Conservation (phyloP, 2,888 invertebrate genomes). For the Latrodectus elegans region DNA sequence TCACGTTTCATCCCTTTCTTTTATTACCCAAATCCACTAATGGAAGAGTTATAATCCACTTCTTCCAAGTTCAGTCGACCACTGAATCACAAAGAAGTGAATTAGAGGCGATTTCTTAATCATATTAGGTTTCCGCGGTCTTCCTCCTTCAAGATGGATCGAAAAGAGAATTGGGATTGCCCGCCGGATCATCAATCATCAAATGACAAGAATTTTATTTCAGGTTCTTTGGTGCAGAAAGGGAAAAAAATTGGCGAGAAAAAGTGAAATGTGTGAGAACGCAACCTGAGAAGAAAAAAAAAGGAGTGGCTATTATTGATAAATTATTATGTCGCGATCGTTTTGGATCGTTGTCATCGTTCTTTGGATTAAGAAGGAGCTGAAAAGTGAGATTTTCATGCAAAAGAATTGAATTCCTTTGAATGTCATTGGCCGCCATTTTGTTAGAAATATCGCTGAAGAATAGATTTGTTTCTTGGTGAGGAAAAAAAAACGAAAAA, state of each 20-base stretch:
- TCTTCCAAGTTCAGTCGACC: no score
- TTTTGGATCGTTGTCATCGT: constrained; percentile 42
- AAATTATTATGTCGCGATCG: constrained; percentile 51
- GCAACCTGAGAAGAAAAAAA: no score
- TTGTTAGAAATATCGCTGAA: no score
- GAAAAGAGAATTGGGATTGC: constrained; percentile 44
- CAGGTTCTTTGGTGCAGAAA: constrained; percentile 19
- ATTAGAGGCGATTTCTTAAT: constrained; percentile 46
- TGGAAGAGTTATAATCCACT: no score
- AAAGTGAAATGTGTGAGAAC: no score
- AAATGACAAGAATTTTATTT: constrained; percentile 47
- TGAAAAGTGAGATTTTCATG: constrained; percentile 35
- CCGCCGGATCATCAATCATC: constrained; percentile 39
- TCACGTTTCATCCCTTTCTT: no score
- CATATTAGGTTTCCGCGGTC: constrained; percentile 42
- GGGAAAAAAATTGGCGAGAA: not conserved
- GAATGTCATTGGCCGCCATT: no score
- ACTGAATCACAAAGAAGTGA: no score
- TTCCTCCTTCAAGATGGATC: constrained; percentile 36
- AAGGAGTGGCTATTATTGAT: constrained; percentile 30
- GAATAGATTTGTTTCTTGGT: no score
- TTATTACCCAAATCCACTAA: no score
- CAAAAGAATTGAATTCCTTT: constrained; percentile 3
- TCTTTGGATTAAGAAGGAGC: constrained; percentile 16
- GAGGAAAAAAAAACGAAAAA: no score